Conservation (phyloP, 2,888 invertebrate genomes). For the Andrena marginata region DNA sequence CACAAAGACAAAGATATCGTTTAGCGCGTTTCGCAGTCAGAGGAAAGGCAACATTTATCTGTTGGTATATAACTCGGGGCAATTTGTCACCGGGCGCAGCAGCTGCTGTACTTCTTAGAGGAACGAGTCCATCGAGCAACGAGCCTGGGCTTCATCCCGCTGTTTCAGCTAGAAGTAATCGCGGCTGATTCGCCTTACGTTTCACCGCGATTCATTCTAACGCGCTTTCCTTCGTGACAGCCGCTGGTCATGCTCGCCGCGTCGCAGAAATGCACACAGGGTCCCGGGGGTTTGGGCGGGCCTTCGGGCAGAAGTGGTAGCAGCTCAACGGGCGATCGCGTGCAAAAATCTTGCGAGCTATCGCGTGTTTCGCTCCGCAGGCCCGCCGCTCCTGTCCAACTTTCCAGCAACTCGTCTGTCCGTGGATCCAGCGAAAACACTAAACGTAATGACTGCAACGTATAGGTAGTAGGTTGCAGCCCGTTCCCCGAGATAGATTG, state of each 20-base stretch:
- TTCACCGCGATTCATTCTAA: background rate
- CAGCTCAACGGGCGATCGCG: constrained; percentile 25
- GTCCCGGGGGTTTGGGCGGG: constrained; percentile 41
- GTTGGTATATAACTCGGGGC: background rate
- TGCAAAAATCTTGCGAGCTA: constrained; percentile 56
- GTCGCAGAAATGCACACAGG: constrained; percentile 5
- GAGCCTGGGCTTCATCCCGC: constrained; percentile 14
- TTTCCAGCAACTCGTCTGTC: constrained; percentile 43
- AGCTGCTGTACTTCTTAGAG: constrained; percentile 15
- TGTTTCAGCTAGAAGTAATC: background rate
- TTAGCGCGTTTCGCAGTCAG: too few relatives aligned
- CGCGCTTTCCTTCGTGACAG: constrained; percentile 29
- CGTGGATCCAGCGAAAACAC: constrained; percentile 20
- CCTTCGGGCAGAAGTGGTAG: background rate
- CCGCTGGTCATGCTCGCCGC: constrained; percentile 41
- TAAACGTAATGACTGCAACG: constrained; percentile 20
- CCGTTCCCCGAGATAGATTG: constrained; percentile 23
- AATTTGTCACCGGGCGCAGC: constrained; percentile 21
- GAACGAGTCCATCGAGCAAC: background rate
- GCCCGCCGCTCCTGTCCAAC: constrained; percentile 50
- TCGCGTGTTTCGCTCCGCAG: constrained; percentile 50
- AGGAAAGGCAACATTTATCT: constrained; percentile 9
- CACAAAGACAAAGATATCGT: too few relatives aligned
- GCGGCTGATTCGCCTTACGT: constrained; percentile 17
- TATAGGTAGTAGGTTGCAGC: constrained; percentile 1